Evolutionary conservation across 1,140 invertebrate species (phyloP).

Genomic region (Drosophila littoralis): DNA sequence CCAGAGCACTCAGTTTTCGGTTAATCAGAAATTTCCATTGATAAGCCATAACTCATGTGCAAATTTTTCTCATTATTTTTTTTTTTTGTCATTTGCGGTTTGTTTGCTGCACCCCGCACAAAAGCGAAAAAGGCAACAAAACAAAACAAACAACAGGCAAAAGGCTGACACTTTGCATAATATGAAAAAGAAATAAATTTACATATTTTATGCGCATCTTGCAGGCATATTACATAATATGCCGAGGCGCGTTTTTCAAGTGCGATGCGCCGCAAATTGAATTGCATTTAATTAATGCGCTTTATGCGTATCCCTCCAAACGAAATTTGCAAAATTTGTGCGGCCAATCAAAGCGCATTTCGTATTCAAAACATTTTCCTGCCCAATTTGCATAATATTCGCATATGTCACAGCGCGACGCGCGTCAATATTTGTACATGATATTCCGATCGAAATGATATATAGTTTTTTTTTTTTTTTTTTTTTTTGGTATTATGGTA

Average conservation of each 20-base stretch:
- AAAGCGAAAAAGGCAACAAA: constrained; percentile 23
- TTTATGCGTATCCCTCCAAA: constrained; percentile 47
- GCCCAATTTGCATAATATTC: constrained; percentile 74
- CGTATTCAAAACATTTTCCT: constrained; percentile 22
- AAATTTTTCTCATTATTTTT: constrained; percentile 41
- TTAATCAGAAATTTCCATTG: constrained; percentile 23
- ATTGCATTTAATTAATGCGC: constrained; percentile 65
- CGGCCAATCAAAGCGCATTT: constrained; percentile 31
- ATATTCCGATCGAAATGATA: constrained; percentile 13
- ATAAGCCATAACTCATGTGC: constrained; percentile 64
- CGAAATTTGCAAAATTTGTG: constrained; percentile 22
- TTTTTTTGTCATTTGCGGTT: constrained; percentile 61
- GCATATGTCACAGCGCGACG: constrained; percentile 58
- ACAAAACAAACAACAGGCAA: constrained; percentile 36
- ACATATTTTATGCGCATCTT: constrained; percentile 67
- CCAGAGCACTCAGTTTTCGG: constrained; percentile 16
- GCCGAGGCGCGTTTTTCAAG: constrained; percentile 37
- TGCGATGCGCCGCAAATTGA: constrained; percentile 45
- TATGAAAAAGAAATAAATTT: constrained; percentile 40
- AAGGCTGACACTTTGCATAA: constrained; percentile 42
- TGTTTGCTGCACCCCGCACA: constrained; percentile 16
- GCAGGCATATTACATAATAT: not conserved
- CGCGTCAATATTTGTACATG: constrained; percentile 47
- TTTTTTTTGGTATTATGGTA: not conserved
- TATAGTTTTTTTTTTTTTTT: not conserved